Conservation (phyloP, 1,140 invertebrate species). For the Rhyacophila brunnea region DNA sequence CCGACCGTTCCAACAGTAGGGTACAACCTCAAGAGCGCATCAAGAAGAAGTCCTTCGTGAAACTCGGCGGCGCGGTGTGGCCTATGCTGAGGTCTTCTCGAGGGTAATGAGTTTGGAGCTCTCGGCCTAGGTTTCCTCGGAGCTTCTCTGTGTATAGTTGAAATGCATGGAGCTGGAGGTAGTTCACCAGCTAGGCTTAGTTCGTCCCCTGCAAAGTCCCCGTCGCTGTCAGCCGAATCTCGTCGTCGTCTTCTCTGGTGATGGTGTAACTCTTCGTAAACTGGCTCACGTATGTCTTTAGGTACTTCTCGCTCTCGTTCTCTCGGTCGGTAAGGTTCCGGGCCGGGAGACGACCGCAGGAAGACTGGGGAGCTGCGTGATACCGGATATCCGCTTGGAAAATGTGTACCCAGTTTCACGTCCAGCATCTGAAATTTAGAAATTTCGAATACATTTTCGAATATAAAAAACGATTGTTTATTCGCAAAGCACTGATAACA, state of each 20-base stretch:
- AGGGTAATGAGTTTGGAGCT: conserved; percentile 43
- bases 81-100: conserved; percentile 47
- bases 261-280: conserved; percentile 50
- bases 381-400: conserved; percentile 33
- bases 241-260: conserved; percentile 40
- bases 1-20: conserved; percentile 56
- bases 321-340: conserved; percentile 31
- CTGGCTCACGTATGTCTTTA: conserved; percentile 46
- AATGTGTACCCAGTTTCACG: conserved; percentile 32
- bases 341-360: conserved; percentile 28
- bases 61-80: conserved; percentile 51
- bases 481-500: too few relatives aligned
- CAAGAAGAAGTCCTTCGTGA: conserved; percentile 56
- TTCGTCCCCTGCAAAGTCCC: conserved; percentile 54
- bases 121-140: conserved; percentile 42
- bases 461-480: too few relatives aligned
- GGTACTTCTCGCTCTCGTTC: conserved; percentile 43
- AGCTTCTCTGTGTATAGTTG: conserved; percentile 38
- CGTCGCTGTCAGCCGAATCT: conserved; percentile 48
- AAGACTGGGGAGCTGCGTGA: conserved; percentile 31
- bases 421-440: conserved; percentile 29
- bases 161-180: conserved; percentile 39
- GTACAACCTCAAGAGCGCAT: conserved; percentile 60
- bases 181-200: conserved; percentile 52
- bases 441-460: too few relatives aligned